A percentile compares a stretch with the other conserved stretches of the same genome.
These are phyloP conservation scores for Festucalex cinctus DNA, from an alignment of 2,113 vertebrate genomes.

Conservation along the genomic window DNA sequence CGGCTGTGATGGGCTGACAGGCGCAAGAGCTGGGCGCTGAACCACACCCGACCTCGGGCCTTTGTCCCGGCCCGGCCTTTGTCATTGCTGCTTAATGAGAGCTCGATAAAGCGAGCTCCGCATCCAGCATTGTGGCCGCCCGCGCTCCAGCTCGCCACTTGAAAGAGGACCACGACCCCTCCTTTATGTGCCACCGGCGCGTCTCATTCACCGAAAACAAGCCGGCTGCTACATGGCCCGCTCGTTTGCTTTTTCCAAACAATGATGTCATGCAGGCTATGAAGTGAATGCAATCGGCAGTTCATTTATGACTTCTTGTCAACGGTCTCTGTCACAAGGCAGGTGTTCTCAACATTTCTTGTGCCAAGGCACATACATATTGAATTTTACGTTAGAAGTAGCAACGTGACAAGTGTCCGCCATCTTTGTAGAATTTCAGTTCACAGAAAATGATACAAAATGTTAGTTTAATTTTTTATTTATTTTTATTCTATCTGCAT, in stretches of 20 bases:
- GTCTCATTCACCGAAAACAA: slow-evolving; percentile 29
- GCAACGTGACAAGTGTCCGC: no score
- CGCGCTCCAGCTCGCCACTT: slow-evolving; percentile 47
- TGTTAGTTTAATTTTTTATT: no score
- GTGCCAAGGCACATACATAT: no score
- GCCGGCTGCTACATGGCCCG: slow-evolving; percentile 11
- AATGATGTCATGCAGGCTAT: slow-evolving; percentile 2
- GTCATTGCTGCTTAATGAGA: slow-evolving; percentile 73
- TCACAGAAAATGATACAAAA: no score
- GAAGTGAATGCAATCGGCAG: not conserved
- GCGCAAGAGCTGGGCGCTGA: slow-evolving; percentile 67
- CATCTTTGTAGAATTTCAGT: no score
- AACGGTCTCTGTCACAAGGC: not conserved
- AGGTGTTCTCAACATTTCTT: no score
- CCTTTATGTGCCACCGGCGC: slow-evolving; percentile 27
- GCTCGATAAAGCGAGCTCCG: slow-evolving; percentile 54
- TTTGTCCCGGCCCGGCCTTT: slow-evolving; percentile 71
- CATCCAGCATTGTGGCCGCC: slow-evolving; percentile 44
- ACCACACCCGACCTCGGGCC: slow-evolving; percentile 67
- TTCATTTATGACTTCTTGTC: not conserved
- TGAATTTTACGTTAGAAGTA: no score
- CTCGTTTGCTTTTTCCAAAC: not conserved
- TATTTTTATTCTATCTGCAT: no score
- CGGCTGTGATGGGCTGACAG: slow-evolving; percentile 66
- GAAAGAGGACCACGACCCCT: slow-evolving; percentile 34